Base-by-base conservation (phyloP, 2,797 vertebrate genomes). In the Falco naumanni region DNA sequence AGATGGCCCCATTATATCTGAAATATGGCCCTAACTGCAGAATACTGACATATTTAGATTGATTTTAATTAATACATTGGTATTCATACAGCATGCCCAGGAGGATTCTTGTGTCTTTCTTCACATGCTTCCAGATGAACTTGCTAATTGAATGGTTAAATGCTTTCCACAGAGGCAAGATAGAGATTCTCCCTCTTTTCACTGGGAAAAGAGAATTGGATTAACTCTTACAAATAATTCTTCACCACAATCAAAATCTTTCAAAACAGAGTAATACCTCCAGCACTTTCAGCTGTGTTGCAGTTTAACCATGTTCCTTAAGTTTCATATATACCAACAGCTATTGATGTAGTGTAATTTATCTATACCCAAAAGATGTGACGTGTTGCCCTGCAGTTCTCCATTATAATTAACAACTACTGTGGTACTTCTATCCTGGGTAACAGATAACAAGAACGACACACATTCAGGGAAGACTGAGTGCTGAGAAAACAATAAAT, bases 61-160 rank as follows among this genome's bases (percentile, higher is more conserved):
- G 84, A 17, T 59, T 96, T 96, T 94, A 95, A 94, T 95, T 96
- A 95, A 93, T 69, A 61, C 24, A 80, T 37, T 78, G 61, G 60
- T 87, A 93, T 95, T 93, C 92, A 71, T 33, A 41, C 60, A 91
- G 88, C 60, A 28, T 34, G 47, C 91, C 91, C 91, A 69, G 48
- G 71, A 93, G 89, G 47, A 53, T 91, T 87, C 57, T 53, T 79
- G 53, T 51, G 76, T 37, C 89, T 96, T 71, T 87, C 80, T 80
- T 78, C 88, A 74, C 69, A 16, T 71, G 50, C 50, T 95, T 95
- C 71, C 68, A 91, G 53, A 89, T 71, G 84, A 94, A 95, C 78
- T 84, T 71, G 70, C 57, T 94, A 95, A 95, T 51, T 87, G 88
- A 88, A 95, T 65, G 78, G 95, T 84, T 96, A 95, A 96, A 92